Evolutionary conservation across 2,888 invertebrate species (phyloP), one percentile per base, ranked within the genome.

Genomic region (Hirtodrosophila histrioides): DNA sequence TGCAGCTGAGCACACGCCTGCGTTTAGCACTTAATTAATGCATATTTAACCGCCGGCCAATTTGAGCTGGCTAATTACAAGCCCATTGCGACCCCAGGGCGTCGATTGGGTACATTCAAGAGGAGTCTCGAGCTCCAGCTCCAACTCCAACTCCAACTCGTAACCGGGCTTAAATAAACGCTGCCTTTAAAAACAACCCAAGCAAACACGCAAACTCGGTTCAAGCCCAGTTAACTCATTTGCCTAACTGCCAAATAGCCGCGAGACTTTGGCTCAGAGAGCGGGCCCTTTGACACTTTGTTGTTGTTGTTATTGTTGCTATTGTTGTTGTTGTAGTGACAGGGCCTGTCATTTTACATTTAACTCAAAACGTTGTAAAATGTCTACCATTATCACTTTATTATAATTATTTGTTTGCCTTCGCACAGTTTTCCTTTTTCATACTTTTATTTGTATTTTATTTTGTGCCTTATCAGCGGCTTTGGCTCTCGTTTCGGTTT

Each of bases 11-110:
- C 27, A 27, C 4, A 27, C 27, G 1, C 6, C 6, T 0, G 27
- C 27, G 27, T 61, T 79, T 84, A 84, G 56, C 82, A 82, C 82
- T 69, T 73, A 78, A 82, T 82, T 78, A 85, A 85, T 82, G 82
- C 75, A 72, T 53, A 82, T 82, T 69, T 72, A 78, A 75, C 61
- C 65, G 61, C 54, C 48, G 66, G 63, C 55, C 75, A 78, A 80
- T 66, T 81, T 60, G 50, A 58, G 63, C 6, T 48, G 84, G 75
- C 82, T 78, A 80, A 80, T 80, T 85, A 71, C 78, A 78, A 68
- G 72, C 43, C 39, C 71, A 57, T 27, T 37, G 63, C 36, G 17
- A 10, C 49, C 68, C 41, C 29, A 48, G 37, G 66, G 68, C 63
- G 44, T 48, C 62, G 64, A 72, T 66, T 53, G 61, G 44, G 37